A percentile compares a stretch with the other conserved stretches of the same genome.
Conservation (phyloP, 2,888 invertebrate species). For the Ormyrus labotus region DNA sequence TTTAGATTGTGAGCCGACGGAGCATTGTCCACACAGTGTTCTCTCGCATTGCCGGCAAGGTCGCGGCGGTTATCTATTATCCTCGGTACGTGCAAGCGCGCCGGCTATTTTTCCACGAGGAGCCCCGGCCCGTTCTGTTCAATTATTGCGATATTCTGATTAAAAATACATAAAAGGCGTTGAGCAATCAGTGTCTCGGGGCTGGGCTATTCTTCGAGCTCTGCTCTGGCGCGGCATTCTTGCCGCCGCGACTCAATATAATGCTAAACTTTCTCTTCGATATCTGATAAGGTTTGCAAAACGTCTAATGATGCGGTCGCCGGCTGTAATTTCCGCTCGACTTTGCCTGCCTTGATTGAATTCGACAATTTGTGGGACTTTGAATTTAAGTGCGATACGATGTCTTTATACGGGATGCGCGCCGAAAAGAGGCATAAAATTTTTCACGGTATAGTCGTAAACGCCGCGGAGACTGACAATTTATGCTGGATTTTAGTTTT, state of each 20-base stretch:
- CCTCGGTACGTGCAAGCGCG: background rate
- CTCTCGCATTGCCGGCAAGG: slow-evolving; percentile 44
- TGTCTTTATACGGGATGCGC: too few relatives aligned
- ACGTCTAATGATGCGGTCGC: too few relatives aligned
- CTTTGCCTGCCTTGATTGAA: too few relatives aligned
- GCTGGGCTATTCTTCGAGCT: background rate
- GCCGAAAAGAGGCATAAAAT: too few relatives aligned
- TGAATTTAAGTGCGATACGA: too few relatives aligned
- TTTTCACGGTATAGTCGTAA: too few relatives aligned
- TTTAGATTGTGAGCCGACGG: slow-evolving; percentile 10
- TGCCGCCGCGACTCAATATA: background rate
- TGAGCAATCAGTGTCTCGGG: background rate
- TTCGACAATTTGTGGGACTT: too few relatives aligned
- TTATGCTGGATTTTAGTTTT: too few relatives aligned
- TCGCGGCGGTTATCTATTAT: slow-evolving; percentile 48
- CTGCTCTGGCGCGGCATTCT: background rate
- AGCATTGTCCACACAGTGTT: slow-evolving; percentile 9
- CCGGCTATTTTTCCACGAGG: too few relatives aligned
- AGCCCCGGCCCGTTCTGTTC: too few relatives aligned
- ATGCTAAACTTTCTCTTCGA: slow-evolving; percentile 24
- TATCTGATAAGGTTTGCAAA: slow-evolving; percentile 12
- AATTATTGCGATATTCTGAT: slow-evolving; percentile 45
- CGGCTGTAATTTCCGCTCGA: background rate
- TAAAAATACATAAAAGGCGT: slow-evolving; percentile 39
- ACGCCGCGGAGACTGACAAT: too few relatives aligned